These are phyloP conservation scores for Platysteira castanea DNA, from an alignment of 2,113 vertebrate genomes.

Conservation along the genomic window DNA sequence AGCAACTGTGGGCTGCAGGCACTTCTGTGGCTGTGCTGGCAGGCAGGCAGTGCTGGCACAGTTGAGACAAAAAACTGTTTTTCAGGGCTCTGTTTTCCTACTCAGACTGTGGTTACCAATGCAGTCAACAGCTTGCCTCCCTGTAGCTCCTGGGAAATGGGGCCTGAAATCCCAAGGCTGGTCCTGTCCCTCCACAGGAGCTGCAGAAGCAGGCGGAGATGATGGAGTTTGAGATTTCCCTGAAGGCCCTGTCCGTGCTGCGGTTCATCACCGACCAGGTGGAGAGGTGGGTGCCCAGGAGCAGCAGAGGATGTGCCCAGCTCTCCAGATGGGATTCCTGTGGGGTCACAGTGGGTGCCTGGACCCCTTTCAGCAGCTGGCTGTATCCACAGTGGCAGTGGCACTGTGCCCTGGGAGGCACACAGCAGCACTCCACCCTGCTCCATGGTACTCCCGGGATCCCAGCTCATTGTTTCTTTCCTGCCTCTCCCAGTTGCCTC, in stretches of 20 bases:
- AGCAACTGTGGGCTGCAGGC: neutral
- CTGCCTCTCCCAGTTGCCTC: neutral
- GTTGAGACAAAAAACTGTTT: neutral
- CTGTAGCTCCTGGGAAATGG: neutral
- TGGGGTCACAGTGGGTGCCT: accelerated
- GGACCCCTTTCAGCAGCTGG: neutral
- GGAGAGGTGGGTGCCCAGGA: constrained; percentile 76
- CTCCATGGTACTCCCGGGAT: neutral
- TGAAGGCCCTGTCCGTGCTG: constrained; percentile 89
- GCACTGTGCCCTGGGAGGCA: neutral
- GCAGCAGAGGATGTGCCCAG: neutral
- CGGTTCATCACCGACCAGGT: constrained; percentile 88
- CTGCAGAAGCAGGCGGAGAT: constrained; percentile 78
- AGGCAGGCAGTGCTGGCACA: neutral
- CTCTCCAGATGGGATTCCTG: accelerated
- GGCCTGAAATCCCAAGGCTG: neutral
- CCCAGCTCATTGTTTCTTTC: neutral
- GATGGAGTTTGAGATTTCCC: constrained; percentile 90
- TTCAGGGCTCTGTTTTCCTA: neutral
- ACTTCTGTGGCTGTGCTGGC: neutral
- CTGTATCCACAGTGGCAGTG: neutral
- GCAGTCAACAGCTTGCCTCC: neutral
- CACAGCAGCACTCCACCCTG: neutral
- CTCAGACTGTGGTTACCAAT: neutral
- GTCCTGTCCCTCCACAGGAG: constrained; percentile 71